Conservation (phyloP, 1,140 invertebrate genomes). For the Heliconius himera region DNA sequence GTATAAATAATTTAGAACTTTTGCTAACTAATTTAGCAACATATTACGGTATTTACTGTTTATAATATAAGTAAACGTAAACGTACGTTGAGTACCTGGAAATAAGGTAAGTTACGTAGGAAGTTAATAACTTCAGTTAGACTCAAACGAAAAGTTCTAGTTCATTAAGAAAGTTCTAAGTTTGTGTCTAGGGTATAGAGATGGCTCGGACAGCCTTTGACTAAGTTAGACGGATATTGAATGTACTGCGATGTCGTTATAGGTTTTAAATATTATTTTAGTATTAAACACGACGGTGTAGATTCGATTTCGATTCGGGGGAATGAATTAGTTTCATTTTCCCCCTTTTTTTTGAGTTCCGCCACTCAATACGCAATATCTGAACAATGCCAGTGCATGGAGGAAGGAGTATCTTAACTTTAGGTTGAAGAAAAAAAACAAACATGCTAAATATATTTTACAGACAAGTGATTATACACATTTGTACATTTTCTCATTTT, state of each 20-base stretch:
- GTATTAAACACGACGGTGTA: background rate
- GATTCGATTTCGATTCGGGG: background rate
- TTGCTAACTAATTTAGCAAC: no score
- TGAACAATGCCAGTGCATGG: no score
- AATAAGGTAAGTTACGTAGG: background rate
- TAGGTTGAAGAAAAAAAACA: no score
- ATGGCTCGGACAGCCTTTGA: slow-evolving; percentile 8
- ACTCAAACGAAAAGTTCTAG: slow-evolving; percentile 15
- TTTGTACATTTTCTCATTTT: no score
- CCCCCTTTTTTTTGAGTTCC: background rate
- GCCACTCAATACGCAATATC: background rate
- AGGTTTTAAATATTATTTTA: no score
- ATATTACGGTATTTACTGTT: slow-evolving; percentile 5
- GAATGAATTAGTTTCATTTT: background rate
- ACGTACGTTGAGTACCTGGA: background rate
- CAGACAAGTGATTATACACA: no score
- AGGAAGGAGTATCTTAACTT: no score
- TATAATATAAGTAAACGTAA: background rate
- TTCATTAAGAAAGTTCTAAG: slow-evolving; percentile 15
- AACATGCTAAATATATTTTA: no score
- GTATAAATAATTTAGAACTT: no score
- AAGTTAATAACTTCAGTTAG: slow-evolving; percentile 14
- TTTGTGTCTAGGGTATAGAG: slow-evolving; percentile 8
- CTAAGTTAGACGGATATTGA: slow-evolving; percentile 5
- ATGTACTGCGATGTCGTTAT: background rate